These are phyloP conservation scores for Cryptotis parvus DNA, from an alignment of 2,113 vertebrate genomes.

Conservation along the genomic window DNA sequence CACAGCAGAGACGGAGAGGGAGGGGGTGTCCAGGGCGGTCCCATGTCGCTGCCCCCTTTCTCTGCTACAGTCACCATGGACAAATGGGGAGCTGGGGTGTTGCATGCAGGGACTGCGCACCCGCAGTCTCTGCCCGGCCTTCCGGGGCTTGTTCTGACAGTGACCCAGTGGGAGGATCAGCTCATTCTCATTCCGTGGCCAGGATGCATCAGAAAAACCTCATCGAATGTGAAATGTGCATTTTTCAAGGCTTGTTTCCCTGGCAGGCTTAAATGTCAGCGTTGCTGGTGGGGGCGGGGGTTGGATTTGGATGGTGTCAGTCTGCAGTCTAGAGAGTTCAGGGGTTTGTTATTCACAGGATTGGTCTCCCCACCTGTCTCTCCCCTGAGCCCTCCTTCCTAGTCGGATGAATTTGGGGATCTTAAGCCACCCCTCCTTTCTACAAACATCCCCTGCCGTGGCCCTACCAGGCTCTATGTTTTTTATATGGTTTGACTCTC, in stretches of 20 bases:
- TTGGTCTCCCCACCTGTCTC: too few relatives aligned
- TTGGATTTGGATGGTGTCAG: background rate
- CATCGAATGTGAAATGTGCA: background rate
- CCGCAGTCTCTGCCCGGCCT: too few relatives aligned
- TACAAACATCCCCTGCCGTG: background rate
- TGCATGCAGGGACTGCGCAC: background rate
- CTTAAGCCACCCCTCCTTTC: background rate
- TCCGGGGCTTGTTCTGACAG: background rate
- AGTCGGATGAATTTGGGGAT: background rate
- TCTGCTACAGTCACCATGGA: background rate
- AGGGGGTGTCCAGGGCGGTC: background rate
- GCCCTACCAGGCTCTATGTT: background rate
- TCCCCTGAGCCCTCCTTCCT: background rate
- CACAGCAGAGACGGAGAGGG: background rate
- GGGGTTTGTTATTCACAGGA: background rate
- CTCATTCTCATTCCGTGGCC: background rate
- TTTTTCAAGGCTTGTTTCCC: conserved; percentile 39
- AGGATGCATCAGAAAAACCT: background rate
- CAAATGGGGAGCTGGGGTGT: background rate
- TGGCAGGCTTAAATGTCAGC: conserved; percentile 18
- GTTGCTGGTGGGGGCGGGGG: background rate
- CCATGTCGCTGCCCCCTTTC: rapidly evolving
- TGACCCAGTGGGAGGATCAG: background rate
- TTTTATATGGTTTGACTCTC: background rate
- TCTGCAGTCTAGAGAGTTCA: background rate